These are phyloP conservation scores for Pterocles burchelli DNA, from an alignment of 2,113 vertebrate genomes.

Conservation along the genomic window DNA sequence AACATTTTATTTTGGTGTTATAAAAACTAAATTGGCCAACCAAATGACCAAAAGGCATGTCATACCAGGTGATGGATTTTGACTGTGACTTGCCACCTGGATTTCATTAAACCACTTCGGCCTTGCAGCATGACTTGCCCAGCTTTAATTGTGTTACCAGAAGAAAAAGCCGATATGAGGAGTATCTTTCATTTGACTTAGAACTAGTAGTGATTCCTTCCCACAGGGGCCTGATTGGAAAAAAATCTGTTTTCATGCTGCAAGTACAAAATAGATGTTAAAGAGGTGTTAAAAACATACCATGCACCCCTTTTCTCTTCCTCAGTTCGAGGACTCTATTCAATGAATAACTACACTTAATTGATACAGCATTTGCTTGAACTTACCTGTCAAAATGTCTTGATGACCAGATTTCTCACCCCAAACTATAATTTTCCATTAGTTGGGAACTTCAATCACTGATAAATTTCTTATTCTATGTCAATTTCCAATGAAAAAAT, in stretches of 20 bases:
- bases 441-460: neutral
- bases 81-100: constrained; percentile 6
- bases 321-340: neutral
- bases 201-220: neutral
- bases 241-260: neutral
- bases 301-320: neutral
- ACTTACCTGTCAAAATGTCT: neutral
- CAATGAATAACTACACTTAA: neutral
- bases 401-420: neutral
- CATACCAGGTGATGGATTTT: neutral
- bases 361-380: neutral
- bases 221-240: neutral
- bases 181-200: neutral
- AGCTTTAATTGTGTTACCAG: neutral
- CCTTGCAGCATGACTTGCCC: neutral
- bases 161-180: neutral
- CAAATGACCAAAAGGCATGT: neutral
- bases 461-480: constrained; percentile 12
- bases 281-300: neutral
- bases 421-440: neutral
- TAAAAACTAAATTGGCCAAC: neutral
- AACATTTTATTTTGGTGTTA: neutral
- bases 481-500: neutral
- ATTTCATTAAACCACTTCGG: neutral
- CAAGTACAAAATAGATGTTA: neutral